phyloP scores from a whole-genome alignment of 2,797 vertebrate genomes.

The Crenichthys baileyi region DNA sequence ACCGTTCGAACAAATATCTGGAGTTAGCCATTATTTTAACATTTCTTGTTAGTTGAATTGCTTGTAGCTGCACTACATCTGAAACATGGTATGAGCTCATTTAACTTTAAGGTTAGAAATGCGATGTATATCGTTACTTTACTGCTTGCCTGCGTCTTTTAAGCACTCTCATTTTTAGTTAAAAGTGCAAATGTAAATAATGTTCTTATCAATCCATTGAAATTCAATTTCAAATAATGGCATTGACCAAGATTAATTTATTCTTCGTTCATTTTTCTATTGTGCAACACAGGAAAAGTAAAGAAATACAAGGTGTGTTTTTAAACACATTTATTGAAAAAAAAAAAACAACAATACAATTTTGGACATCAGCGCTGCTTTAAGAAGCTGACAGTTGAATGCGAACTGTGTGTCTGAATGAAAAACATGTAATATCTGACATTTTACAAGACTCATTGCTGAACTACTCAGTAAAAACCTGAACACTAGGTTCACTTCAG shows the following conservation, averaged over 20 bases:
- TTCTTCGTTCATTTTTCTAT: neutral
- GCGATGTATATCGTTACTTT: neutral
- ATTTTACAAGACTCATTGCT: conserved; percentile 5
- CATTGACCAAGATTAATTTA: neutral
- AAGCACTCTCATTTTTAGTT: neutral
- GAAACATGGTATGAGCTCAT: neutral
- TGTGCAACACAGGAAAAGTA: neutral
- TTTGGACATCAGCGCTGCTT: neutral
- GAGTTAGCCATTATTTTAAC: too few relatives aligned
- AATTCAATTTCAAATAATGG: neutral
- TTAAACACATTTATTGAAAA: neutral
- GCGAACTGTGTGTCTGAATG: neutral
- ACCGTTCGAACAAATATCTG: too few relatives aligned
- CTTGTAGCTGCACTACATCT: neutral
- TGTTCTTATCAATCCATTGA: neutral
- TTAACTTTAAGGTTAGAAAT: neutral
- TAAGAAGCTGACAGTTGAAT: neutral
- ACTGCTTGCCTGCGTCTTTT: neutral
- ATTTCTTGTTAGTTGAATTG: neutral
- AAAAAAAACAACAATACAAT: neutral
- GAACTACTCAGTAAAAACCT: conserved; percentile 13
- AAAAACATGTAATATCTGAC: neutral
- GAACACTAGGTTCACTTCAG: neutral
- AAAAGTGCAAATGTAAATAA: neutral
- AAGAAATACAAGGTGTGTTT: neutral